These are phyloP conservation scores for Acropternis orthonyx DNA, from an alignment of 2,797 vertebrate species.

Conservation along the genomic window DNA sequence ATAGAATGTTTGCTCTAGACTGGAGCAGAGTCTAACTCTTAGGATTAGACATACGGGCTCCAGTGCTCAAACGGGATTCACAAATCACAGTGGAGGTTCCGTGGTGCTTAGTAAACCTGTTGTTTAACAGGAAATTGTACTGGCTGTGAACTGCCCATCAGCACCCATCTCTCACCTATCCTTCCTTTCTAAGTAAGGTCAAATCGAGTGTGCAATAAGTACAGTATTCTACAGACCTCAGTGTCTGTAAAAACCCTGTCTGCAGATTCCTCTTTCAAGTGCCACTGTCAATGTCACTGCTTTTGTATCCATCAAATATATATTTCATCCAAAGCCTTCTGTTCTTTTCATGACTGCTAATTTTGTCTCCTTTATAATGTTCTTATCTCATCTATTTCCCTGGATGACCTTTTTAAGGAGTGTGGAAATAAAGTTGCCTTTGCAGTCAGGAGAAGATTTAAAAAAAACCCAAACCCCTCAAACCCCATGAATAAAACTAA, in stretches of 20 bases:
- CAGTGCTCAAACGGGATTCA: neutral
- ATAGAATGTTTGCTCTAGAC: neutral
- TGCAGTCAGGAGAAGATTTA: neutral
- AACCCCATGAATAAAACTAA: neutral
- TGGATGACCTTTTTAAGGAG: neutral
- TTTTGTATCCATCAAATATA: neutral
- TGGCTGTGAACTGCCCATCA: neutral
- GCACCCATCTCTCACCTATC: neutral
- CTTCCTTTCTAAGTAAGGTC: neutral
- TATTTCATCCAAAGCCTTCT: neutral
- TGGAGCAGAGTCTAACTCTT: neutral
- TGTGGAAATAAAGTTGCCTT: neutral
- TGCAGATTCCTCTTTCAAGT: neutral
- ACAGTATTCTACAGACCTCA: neutral
- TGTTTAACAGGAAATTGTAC: neutral
- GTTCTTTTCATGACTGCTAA: neutral
- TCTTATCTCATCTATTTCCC: neutral
- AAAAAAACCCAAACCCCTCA: accelerated
- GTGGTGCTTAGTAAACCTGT: neutral
- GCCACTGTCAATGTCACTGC: neutral
- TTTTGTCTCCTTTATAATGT: constrained; percentile 2
- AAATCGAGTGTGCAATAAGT: neutral
- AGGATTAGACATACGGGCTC: neutral
- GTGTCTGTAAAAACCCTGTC: neutral
- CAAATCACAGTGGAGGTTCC: neutral